These are phyloP conservation scores for Scophthalmus maximus DNA, from an alignment of 2,113 vertebrate species.

Conservation along the genomic window DNA sequence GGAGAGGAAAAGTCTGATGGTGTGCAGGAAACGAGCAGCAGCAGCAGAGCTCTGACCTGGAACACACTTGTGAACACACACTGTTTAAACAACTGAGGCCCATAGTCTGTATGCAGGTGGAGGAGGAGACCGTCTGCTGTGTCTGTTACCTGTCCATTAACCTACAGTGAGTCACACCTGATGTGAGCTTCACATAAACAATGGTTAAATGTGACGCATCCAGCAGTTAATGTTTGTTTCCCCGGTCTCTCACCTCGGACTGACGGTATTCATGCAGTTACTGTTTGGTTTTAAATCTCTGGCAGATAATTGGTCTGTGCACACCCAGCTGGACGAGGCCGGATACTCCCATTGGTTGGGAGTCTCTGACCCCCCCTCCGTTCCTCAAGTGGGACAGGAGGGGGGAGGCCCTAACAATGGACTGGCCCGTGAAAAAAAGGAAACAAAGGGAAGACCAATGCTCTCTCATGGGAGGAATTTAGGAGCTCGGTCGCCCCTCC, in stretches of 20 bases:
- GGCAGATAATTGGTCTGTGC: constrained; percentile 74
- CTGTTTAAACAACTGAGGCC: constrained; percentile 18
- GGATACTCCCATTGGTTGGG: constrained; percentile 73
- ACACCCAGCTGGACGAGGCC: constrained; percentile 59
- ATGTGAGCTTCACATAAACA: constrained; percentile 33
- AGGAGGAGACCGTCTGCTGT: constrained; percentile 4
- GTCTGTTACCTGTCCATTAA: constrained; percentile 54
- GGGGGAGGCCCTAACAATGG: constrained; percentile 75
- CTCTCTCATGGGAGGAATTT: constrained; percentile 56
- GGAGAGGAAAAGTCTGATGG: constrained; percentile 65
- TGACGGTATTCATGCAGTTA: constrained; percentile 53
- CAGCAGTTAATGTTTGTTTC: constrained; percentile 1
- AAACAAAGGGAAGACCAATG: constrained; percentile 70
- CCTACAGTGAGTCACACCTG: constrained; percentile 58
- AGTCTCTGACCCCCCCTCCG: constrained; percentile 29
- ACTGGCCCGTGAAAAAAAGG: constrained; percentile 64
- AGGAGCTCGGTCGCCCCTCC: constrained; percentile 9
- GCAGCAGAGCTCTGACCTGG: constrained; percentile 50
- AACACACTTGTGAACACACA: constrained; percentile 6
- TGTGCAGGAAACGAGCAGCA: constrained; percentile 70
- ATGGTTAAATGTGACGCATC: constrained; percentile 21
- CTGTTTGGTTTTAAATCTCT: constrained; percentile 79
- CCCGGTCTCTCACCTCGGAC: constrained; percentile 28
- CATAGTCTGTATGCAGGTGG: constrained; percentile 17
- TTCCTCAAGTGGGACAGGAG: constrained; percentile 68